Conservation (phyloP, 2,888 invertebrate species). For the Drosophila atripex region DNA sequence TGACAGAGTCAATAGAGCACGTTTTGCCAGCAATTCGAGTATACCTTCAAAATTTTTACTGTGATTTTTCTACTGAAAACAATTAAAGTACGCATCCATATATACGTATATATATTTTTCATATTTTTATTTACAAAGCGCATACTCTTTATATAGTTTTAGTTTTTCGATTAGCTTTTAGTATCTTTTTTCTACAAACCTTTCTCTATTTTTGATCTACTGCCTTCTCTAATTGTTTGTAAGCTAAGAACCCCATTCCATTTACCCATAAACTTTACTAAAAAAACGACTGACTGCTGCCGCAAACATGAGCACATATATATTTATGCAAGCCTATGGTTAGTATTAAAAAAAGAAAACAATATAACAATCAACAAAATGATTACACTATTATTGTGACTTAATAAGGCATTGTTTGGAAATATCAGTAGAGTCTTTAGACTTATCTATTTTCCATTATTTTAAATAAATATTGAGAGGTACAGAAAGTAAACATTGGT, state of each 20-base stretch:
- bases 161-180: slow-evolving; percentile 26
- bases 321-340: slow-evolving; percentile 82
- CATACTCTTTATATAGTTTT: slow-evolving; percentile 50
- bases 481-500: too few species aligned
- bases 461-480: too few species aligned
- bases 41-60: slow-evolving; percentile 68
- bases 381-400: too few species aligned
- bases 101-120: slow-evolving; percentile 2
- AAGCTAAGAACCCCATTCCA: slow-evolving; percentile 7
- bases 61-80: slow-evolving; percentile 67
- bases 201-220: slow-evolving; percentile 19
- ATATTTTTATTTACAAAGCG: slow-evolving; percentile 28
- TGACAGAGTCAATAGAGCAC: slow-evolving; percentile 18
- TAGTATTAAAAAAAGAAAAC: slow-evolving; percentile 67
- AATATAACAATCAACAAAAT: neutral
- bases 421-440: too few species aligned
- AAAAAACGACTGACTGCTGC: slow-evolving; percentile 75
- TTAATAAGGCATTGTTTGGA: too few species aligned
- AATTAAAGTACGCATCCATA: slow-evolving; percentile 14
- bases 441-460: too few species aligned
- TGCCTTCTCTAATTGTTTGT: slow-evolving; percentile 28
- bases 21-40: slow-evolving; percentile 21
- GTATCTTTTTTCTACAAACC: slow-evolving; percentile 18
- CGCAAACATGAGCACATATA: slow-evolving; percentile 83
- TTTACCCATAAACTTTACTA: slow-evolving; percentile 11